phyloP scores from a whole-genome alignment of 2,113 vertebrate species.

The Alaudala cheleensis region DNA sequence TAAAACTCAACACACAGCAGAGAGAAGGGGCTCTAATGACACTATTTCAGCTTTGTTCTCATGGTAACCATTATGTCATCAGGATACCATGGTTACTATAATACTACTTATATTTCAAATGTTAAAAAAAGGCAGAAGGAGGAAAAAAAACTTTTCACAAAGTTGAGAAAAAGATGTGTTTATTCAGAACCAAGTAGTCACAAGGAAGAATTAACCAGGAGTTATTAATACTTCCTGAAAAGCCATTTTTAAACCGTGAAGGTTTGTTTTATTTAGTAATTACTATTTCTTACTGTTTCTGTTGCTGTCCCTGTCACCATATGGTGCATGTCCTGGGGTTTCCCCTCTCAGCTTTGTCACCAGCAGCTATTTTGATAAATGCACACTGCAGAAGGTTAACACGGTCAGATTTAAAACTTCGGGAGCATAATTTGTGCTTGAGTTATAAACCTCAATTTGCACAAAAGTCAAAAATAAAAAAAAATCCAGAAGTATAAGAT shows the following conservation, averaged over 20 bases:
- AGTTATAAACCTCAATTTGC: not conserved
- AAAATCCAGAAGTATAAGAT: not conserved
- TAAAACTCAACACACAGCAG: slow-evolving; percentile 11
- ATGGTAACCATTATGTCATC: slow-evolving; percentile 74
- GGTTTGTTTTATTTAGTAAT: slow-evolving; percentile 20
- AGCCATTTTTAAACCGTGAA: not conserved
- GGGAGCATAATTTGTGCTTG: not conserved
- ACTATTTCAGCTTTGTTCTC: slow-evolving; percentile 70
- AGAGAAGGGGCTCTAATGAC: slow-evolving; percentile 57
- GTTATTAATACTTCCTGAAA: slow-evolving; percentile 17
- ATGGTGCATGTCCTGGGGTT: slow-evolving; percentile 43
- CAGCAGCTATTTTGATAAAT: slow-evolving; percentile 28
- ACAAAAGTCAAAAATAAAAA: not conserved
- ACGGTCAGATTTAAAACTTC: not conserved
- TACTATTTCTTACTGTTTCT: slow-evolving; percentile 25
- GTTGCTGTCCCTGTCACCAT: slow-evolving; percentile 29
- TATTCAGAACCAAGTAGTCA: not conserved
- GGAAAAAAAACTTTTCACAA: not conserved
- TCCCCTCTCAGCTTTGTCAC: slow-evolving; percentile 29
- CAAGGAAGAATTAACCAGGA: not conserved
- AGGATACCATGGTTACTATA: slow-evolving; percentile 70
- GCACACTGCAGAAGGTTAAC: not conserved
- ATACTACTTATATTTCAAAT: slow-evolving; percentile 65
- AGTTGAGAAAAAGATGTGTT: slow-evolving; percentile 26
- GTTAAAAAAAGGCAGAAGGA: slow-evolving; percentile 47